phyloP scores from a whole-genome alignment of 2,888 invertebrate genomes.

The Mesorhabditis spiculigera region DNA sequence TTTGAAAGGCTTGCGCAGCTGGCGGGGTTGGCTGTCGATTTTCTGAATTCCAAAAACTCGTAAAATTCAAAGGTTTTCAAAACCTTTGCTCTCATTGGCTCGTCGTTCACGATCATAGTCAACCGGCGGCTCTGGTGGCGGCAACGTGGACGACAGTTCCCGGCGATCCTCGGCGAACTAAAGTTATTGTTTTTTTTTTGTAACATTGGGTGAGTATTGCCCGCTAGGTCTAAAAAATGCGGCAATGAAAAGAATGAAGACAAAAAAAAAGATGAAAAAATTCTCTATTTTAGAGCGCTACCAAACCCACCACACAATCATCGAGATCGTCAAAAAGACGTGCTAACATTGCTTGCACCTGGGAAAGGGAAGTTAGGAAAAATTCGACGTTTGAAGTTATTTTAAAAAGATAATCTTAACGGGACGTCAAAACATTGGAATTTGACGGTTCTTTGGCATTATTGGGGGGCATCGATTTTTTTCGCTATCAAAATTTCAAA shows the following conservation, averaged over 20 bases:
- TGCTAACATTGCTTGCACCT: not conserved
- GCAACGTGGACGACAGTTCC: slow-evolving; percentile 19
- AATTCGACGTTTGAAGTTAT: too few relatives aligned
- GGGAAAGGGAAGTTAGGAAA: not conserved
- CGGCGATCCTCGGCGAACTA: not conserved
- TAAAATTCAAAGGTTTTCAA: not conserved
- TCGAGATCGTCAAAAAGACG: not conserved
- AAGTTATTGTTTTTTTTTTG: not conserved
- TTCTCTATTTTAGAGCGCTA: not conserved
- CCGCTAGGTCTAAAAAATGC: not conserved
- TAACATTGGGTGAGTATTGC: not conserved
- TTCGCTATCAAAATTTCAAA: too few relatives aligned
- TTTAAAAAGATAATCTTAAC: too few relatives aligned
- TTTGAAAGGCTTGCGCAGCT: not conserved
- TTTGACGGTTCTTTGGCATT: too few relatives aligned
- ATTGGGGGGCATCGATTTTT: too few relatives aligned
- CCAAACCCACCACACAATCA: not conserved
- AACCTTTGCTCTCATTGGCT: slow-evolving; percentile 7
- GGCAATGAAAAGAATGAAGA: not conserved
- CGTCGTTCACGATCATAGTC: slow-evolving; percentile 41
- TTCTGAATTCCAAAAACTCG: not conserved
- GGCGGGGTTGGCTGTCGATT: slow-evolving; percentile 2
- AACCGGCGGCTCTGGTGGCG: slow-evolving; percentile 58
- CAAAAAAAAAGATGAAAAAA: not conserved
- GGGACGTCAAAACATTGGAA: too few relatives aligned